A percentile compares a stretch with the other conserved stretches of the same genome.
These are phyloP conservation scores for Actenoides hombroni DNA, from an alignment of 2,113 vertebrate species.

Conservation along the genomic window DNA sequence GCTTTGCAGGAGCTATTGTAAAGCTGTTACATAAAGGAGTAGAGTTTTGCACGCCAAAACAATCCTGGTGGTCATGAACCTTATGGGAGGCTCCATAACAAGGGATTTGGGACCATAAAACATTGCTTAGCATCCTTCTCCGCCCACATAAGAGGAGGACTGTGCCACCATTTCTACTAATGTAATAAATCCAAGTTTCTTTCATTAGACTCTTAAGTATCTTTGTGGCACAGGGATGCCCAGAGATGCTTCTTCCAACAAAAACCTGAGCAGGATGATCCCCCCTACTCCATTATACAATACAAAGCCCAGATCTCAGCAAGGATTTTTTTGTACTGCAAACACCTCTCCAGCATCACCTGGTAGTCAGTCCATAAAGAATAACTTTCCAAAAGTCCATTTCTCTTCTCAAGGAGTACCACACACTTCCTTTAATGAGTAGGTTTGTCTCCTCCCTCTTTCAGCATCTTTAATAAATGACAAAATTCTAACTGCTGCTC, in stretches of 20 bases:
- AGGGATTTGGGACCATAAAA: neutral
- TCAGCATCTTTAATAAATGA: neutral
- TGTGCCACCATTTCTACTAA: neutral
- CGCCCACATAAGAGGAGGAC: neutral
- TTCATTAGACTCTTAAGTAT: neutral
- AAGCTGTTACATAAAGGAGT: neutral
- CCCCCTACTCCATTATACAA: neutral
- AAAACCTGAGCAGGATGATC: neutral
- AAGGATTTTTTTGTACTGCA: neutral
- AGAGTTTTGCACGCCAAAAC: neutral
- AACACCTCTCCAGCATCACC: neutral
- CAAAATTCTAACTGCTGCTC: neutral
- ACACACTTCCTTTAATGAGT: fast-evolving
- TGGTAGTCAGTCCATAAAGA: neutral
- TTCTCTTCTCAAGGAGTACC: neutral
- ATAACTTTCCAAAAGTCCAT: neutral
- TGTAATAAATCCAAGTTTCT: neutral
- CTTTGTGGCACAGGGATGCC: neutral
- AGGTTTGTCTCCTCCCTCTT: neutral
- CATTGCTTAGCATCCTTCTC: neutral
- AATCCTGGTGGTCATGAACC: neutral
- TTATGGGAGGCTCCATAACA: neutral
- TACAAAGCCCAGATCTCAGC: neutral
- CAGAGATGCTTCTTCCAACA: neutral
- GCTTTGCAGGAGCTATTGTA: neutral